Evolutionary conservation across 2,888 invertebrate species (phyloP).

Genomic region (Drosophila mulleri): DNA sequence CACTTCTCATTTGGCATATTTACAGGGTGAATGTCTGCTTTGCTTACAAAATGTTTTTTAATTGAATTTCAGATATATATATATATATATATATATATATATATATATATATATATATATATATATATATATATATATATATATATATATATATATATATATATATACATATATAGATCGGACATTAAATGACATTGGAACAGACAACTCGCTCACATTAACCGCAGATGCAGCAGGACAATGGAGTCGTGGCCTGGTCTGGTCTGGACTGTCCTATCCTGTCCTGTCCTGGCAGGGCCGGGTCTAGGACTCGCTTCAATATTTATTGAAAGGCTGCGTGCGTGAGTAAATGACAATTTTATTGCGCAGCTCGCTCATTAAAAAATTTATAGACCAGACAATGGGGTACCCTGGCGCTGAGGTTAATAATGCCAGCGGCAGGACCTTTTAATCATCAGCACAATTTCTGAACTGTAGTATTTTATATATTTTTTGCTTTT

Average conservation of each 20-base stretch:
- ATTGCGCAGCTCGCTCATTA: constrained; percentile 33
- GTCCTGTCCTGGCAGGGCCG: neutral
- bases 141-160: neutral
- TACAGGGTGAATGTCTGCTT: constrained; percentile 4
- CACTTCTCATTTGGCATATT: neutral
- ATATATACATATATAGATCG: neutral
- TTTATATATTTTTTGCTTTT: constrained; percentile 1
- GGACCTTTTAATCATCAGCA: constrained; percentile 30
- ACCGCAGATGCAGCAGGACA: constrained; percentile 51
- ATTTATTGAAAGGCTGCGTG: constrained; percentile 29
- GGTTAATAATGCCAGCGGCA: constrained; percentile 19
- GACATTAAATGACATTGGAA: constrained; percentile 55
- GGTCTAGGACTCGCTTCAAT: constrained; percentile 11
- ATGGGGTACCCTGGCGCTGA: constrained; percentile 3
- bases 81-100: neutral
- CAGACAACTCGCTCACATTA: constrained; percentile 47
- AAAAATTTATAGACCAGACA: constrained; percentile 29
- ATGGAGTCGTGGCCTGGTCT: constrained; percentile 15
- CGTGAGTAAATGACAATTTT: constrained; percentile 46
- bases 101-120: neutral
- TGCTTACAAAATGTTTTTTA: constrained; percentile 40
- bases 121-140: neutral
- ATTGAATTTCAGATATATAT: constrained; percentile 18
- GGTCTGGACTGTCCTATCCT: neutral
- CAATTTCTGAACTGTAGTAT: constrained; percentile 18